phyloP scores from a whole-genome alignment of 2,888 invertebrate genomes.

The Drosophila buzzatii region DNA sequence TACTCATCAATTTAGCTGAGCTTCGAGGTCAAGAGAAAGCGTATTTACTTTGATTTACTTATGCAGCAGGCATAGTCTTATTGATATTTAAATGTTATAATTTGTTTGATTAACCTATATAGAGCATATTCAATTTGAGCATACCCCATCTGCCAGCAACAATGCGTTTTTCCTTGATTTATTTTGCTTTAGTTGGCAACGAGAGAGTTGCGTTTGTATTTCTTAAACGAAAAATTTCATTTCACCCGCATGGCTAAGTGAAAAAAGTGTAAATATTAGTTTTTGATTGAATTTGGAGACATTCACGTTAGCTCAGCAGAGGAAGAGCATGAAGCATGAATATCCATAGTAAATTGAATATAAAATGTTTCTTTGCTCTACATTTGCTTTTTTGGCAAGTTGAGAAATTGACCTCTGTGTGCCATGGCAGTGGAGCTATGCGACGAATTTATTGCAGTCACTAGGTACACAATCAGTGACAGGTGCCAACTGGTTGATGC shows the following conservation, averaged over 20 bases:
- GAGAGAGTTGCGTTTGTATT: constrained; percentile 10
- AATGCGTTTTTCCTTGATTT: not conserved
- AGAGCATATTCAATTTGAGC: constrained; percentile 7
- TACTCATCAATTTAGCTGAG: no score
- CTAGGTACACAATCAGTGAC: constrained; percentile 40
- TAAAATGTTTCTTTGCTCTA: not conserved
- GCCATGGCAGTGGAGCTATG: not conserved
- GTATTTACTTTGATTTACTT: not conserved
- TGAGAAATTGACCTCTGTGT: not conserved
- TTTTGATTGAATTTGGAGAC: constrained; percentile 60
- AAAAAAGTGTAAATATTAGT: constrained; percentile 61
- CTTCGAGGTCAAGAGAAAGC: no score
- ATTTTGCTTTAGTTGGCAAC: constrained; percentile 20
- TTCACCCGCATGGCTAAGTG: constrained; percentile 34
- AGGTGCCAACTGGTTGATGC: constrained; percentile 61
- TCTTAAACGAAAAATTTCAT: constrained; percentile 14
- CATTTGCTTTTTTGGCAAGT: not conserved
- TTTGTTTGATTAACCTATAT: not conserved
- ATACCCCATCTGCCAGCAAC: not conserved
- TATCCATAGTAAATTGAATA: not conserved
- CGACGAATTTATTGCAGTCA: constrained; percentile 45
- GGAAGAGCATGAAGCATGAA: not conserved
- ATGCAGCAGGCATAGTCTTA: not conserved
- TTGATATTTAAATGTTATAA: not conserved
- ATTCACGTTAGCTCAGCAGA: constrained; percentile 1